phyloP scores from a whole-genome alignment of 2,113 vertebrate species.

The Gambusia affinis region DNA sequence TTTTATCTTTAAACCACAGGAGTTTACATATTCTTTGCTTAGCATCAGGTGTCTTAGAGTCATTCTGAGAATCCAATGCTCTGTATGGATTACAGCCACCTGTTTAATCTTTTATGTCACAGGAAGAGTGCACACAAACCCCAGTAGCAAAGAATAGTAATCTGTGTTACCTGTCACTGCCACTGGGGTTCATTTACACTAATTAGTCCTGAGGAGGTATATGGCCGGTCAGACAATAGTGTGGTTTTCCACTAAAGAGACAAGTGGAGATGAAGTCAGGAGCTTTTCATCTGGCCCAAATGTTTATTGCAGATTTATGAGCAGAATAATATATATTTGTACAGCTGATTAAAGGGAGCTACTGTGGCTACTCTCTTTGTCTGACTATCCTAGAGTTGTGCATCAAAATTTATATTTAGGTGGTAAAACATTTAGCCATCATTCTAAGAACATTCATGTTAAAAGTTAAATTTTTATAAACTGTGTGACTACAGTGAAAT shows the following conservation, averaged over 20 bases:
- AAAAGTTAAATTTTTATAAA: neutral
- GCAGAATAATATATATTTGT: neutral
- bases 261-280: conserved; percentile 29
- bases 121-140: conserved; percentile 76
- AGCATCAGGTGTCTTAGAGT: conserved; percentile 46
- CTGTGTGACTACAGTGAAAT: neutral
- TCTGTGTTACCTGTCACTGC: conserved; percentile 74
- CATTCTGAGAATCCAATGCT: conserved; percentile 53
- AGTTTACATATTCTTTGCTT: conserved; percentile 22
- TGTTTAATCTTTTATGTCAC: conserved; percentile 78
- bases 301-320: neutral
- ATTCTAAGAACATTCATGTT: neutral
- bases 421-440: too few species aligned
- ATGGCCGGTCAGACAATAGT: conserved; percentile 58
- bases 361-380: too few species aligned
- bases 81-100: conserved; percentile 73
- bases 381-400: too few species aligned
- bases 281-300: conserved; percentile 28
- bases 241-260: conserved; percentile 46
- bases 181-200: conserved; percentile 73
- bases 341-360: too few species aligned
- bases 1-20: conserved; percentile 27
- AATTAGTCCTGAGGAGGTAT: conserved; percentile 54
- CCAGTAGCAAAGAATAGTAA: conserved; percentile 75
- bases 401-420: too few species aligned